Evolutionary conservation across 2,113 vertebrate genomes (phyloP), one percentile per base, ranked within the genome.

Genomic region (Asarcornis scutulata): DNA sequence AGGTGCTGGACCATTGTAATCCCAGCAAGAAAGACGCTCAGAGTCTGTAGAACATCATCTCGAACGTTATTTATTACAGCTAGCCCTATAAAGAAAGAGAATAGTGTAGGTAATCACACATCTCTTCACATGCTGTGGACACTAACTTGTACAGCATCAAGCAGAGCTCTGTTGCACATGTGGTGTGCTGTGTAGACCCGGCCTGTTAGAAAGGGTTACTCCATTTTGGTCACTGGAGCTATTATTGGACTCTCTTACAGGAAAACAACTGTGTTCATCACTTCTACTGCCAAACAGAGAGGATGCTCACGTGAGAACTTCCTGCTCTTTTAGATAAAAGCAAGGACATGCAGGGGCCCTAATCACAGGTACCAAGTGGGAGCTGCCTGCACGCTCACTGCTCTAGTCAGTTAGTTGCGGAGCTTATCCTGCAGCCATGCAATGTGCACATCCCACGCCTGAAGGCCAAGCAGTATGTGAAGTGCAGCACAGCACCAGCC

Each of bases 91-190:
- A 60, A 60, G 56, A 64, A 84, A 23, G 44, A 46, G 7, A 32
- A 26, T 6, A 4, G 4, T 3, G 1, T 31, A 73, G 58, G 13
- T 76, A 31, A 42, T 11, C 34, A 53, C 40, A 2, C 2, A n/a
- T 56, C 22, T 1, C 4, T 69, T 85, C 20, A n/a, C 11, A 22
- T 68, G 34, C 34, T 79, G 52, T 20, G 32, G 40, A 7, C 42
- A 53, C 38, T 1, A 21, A 0, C 25, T 32, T 44, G 15, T 7
- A 25, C 22, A 64, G 53, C 44, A 9, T 4, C 38, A 26, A 73
- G n/a, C 25, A 60, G 53, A 26, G 5, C 6, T 58, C 13, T 0
- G 1, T 21, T 55, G 16, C 27, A 26, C 0, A 0, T 2, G 1
- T 36, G 25, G 53, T 12, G 11, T 5, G n/a, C 8, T 83, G 18